Evolutionary conservation across 2,888 invertebrate genomes (phyloP), one percentile per base, ranked within the genome.

Genomic region (Griposia aprilina): DNA sequence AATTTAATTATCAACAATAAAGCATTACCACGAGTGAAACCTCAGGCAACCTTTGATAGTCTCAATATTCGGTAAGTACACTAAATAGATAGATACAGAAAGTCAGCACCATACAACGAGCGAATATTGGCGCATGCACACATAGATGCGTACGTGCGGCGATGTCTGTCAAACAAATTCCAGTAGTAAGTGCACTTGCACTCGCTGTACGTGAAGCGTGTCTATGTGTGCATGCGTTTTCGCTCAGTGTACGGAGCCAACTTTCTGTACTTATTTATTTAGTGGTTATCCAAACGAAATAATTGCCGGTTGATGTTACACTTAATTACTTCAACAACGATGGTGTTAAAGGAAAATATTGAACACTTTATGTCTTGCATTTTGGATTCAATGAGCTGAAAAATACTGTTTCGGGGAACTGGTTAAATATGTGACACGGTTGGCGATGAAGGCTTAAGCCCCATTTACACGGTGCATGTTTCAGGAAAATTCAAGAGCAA

Each of bases 1-100:
- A 75, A 85, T 85, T 79, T 68, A 85, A 75, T 73, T 75, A 80
- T 74, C 85, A 83, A 83, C 65, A 66, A 76, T 78, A 80, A 76
- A 70, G 72, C 36, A 78, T 67, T 76, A 72, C 74, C 75, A 30
- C 52, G 66, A 78, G 41, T 70, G n/a, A 76, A 85, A 71, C 74
- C 74, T 41, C 72, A 55, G 52, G 63, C 23, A n/a, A 68, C 17
- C 30, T 67, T 67, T 48, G 13, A 36, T 48, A 30, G n/a, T 72
- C 7, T 7, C 23, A 36, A n/a, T 11, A 48, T 36, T 48, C 30
- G 11, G 26, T 20, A 41, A 23, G 7, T 45, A 45, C 45, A 45
- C 45, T 10, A 45, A 45, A 48, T 66, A 6, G 10, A 45, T 15
- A 62, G 4, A 10, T 15, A 48, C 45, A 30, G 66, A 66, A 66